Percentiles rank a stretch among this genome's conserved stretches.
Evolutionary conservation across 2,888 invertebrate species (phyloP).

Genomic region (Melanchra persicariae): DNA sequence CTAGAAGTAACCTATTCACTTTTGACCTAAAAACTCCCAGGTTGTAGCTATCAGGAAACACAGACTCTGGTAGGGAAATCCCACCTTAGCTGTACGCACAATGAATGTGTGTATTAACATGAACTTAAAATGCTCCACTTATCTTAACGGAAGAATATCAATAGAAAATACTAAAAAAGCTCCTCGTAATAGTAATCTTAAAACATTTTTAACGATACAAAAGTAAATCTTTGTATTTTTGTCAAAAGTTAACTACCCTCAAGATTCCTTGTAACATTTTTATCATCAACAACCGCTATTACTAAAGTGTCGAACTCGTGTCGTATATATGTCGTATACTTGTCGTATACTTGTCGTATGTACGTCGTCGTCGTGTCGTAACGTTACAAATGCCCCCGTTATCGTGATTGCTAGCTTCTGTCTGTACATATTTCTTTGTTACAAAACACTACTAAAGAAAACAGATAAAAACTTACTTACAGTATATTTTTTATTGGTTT

Average conservation of each 20-base stretch:
- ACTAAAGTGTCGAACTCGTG: constrained; percentile 50
- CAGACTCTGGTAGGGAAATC: no score
- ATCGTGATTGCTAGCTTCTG: constrained; percentile 65
- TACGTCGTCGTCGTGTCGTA: constrained; percentile 56
- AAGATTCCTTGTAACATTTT: constrained; percentile 39
- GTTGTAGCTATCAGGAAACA: no score
- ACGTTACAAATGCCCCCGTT: constrained; percentile 61
- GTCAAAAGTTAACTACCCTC: constrained; percentile 23
- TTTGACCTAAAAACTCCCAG: no score
- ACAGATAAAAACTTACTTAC: constrained; percentile 58
- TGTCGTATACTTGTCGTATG: constrained; percentile 52
- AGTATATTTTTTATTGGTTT: constrained; percentile 44
- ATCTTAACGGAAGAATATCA: neutral
- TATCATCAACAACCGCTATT: constrained; percentile 37
- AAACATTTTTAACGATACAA: neutral
- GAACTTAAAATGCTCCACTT: neutral
- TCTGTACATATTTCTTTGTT: constrained; percentile 60
- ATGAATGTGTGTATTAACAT: no score
- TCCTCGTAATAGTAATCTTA: neutral
- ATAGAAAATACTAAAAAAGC: neutral
- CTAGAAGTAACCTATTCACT: no score
- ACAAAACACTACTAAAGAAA: constrained; percentile 57
- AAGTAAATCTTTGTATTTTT: constrained; percentile 2
- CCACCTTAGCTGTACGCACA: no score
- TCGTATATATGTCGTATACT: constrained; percentile 44